Evolutionary conservation across 1,140 invertebrate species (phyloP).

Genomic region (Adoxophyes honmai): DNA sequence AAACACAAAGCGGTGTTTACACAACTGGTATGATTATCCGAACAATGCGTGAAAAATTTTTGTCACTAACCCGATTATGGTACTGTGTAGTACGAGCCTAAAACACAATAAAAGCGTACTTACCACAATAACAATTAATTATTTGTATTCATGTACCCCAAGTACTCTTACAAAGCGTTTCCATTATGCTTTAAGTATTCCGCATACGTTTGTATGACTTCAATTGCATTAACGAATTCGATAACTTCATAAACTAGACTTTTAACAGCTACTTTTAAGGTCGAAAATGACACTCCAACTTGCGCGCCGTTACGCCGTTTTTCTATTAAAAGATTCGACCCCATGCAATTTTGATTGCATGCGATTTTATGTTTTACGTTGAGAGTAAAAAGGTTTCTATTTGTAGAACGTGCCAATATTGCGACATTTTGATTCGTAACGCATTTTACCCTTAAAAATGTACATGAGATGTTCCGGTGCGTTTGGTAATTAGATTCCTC

Average conservation of each 20-base stretch:
- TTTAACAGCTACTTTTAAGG: not conserved
- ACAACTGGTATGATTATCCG: not conserved
- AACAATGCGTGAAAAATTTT: not conserved
- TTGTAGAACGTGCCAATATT: not conserved
- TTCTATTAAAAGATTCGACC: not conserved
- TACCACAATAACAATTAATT: slow-evolving; percentile 42
- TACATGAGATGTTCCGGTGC: not conserved
- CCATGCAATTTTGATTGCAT: not conserved
- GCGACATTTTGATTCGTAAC: slow-evolving; percentile 5
- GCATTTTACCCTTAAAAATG: slow-evolving; percentile 13
- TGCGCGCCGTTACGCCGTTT: not conserved
- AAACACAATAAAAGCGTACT: slow-evolving; percentile 8
- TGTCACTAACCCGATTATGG: slow-evolving; percentile 3
- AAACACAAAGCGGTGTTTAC: slow-evolving; percentile 3
- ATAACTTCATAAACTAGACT: no score
- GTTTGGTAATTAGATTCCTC: not conserved
- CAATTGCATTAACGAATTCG: not conserved
- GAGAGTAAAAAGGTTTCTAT: not conserved
- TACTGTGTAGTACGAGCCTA: not conserved
- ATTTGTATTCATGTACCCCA: slow-evolving; percentile 35
- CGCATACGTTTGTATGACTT: slow-evolving; percentile 44
- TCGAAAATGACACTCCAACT: not conserved
- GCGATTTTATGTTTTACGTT: not conserved
- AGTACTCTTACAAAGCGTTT: slow-evolving; percentile 29
- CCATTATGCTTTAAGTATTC: slow-evolving; percentile 39